These are phyloP conservation scores for Nephrotoma guestfalica DNA, from an alignment of 2,888 invertebrate species.

Conservation along the genomic window DNA sequence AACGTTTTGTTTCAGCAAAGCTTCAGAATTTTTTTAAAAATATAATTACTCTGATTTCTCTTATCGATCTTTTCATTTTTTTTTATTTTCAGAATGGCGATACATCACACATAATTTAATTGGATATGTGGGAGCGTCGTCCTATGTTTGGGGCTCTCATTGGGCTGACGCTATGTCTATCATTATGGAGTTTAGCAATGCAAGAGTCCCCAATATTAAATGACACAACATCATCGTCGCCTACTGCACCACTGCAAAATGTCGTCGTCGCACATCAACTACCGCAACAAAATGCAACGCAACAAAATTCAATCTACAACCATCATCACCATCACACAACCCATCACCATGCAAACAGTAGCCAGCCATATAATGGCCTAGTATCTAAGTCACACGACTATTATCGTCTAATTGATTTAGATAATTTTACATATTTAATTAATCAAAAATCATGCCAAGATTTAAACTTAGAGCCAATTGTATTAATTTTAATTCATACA, in stretches of 20 bases:
- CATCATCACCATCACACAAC: slow-evolving; percentile 9
- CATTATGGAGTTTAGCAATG: slow-evolving; percentile 30
- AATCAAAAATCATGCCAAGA: slow-evolving; percentile 39
- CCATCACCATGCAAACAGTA: slow-evolving; percentile 10
- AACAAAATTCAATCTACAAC: slow-evolving; percentile 1
- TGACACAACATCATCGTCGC: slow-evolving; percentile 6
- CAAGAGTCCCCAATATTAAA: slow-evolving; percentile 23
- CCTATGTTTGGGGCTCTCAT: slow-evolving; percentile 27
- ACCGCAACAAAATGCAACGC: slow-evolving; percentile 10
- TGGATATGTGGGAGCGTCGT: slow-evolving; percentile 29
- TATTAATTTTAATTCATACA: slow-evolving; percentile 53
- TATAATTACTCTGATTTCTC: not conserved
- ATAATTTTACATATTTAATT: slow-evolving; percentile 45
- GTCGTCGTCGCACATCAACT: slow-evolving; percentile 11
- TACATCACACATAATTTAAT: not conserved
- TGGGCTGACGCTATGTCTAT: slow-evolving; percentile 26
- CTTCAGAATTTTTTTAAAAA: too few relatives aligned
- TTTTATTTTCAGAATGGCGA: slow-evolving; percentile 5
- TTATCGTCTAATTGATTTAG: slow-evolving; percentile 39
- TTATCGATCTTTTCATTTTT: not conserved
- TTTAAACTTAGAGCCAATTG: slow-evolving; percentile 33
- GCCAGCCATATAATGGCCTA: not conserved
- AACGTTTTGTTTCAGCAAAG: too few relatives aligned
- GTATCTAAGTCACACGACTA: slow-evolving; percentile 20
- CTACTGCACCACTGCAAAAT: not conserved